Evolutionary conservation across 2,113 vertebrate species (phyloP).

Genomic region (Oriolus oriolus): DNA sequence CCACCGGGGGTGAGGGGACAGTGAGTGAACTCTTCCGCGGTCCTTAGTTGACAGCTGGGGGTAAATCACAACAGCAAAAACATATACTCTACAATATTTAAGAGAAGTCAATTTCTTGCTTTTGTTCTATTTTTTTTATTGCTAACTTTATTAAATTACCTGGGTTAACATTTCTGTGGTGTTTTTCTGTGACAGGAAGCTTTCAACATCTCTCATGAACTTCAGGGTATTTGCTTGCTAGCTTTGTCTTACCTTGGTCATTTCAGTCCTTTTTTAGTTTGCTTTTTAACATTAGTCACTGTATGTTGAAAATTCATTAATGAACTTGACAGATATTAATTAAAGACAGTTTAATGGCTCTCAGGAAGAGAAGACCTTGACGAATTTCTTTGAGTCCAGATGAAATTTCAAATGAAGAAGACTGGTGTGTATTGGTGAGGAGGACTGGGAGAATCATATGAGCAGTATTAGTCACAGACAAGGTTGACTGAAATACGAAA

Average conservation of each 20-base stretch:
- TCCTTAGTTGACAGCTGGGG: not conserved
- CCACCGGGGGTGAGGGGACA: not conserved
- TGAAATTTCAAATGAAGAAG: not conserved
- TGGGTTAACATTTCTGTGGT: not conserved
- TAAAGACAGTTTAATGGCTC: not conserved
- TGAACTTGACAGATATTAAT: not conserved
- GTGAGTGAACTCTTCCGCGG: rapidly evolving
- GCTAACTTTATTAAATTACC: not conserved
- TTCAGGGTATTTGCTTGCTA: not conserved
- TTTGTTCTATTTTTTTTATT: not conserved
- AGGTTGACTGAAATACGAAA: not conserved
- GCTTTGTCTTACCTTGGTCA: not conserved
- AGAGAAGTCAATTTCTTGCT: not conserved
- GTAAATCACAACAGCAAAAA: not conserved
- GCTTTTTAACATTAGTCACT: not conserved
- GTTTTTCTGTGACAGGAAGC: not conserved
- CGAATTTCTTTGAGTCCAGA: not conserved
- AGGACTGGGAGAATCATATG: not conserved
- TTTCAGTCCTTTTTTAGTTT: not conserved
- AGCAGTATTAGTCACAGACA: not conserved
- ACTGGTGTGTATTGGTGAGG: not conserved
- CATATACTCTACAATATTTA: not conserved
- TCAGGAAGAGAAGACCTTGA: not conserved
- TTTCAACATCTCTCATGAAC: not conserved
- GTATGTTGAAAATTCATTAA: not conserved